phyloP scores from a whole-genome alignment of 1,140 invertebrate genomes.

The Aculops lycopersici region DNA sequence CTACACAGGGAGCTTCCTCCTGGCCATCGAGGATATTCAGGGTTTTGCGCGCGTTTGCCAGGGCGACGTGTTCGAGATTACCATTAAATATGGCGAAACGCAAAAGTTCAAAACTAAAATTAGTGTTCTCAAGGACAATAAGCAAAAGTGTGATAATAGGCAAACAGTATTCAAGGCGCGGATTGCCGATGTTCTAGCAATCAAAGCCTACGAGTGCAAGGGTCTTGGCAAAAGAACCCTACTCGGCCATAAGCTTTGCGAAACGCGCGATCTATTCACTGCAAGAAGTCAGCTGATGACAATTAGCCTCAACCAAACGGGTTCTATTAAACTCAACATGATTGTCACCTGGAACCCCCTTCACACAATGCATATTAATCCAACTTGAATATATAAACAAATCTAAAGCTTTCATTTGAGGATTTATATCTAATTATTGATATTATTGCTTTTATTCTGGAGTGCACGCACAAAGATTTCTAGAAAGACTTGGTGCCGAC shows the following conservation, averaged over 20 bases:
- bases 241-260: conserved; percentile 26
- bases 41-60: conserved; percentile 26
- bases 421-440: no score
- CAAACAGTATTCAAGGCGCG: conserved; percentile 20
- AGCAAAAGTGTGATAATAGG: conserved; percentile 23
- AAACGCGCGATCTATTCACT: conserved; percentile 25
- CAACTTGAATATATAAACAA: no score
- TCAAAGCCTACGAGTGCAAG: conserved; percentile 22
- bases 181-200: conserved; percentile 21
- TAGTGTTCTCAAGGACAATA: conserved; percentile 21
- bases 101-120: conserved; percentile 28
- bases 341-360: conserved; percentile 24
- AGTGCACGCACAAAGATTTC: no score
- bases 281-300: conserved; percentile 29
- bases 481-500: no score
- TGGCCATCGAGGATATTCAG: conserved; percentile 18
- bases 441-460: no score
- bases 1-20: neutral
- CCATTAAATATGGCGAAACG: conserved; percentile 20
- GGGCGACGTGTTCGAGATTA: conserved; percentile 28
- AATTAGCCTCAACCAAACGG: conserved; percentile 26
- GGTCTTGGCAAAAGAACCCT: conserved; percentile 19
- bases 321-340: conserved; percentile 27
- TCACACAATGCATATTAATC: neutral
- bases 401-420: no score